Percentiles rank a stretch among this genome's conserved stretches.
Evolutionary conservation across 2,113 vertebrate genomes (phyloP).

Genomic region (Caracal caracal): DNA sequence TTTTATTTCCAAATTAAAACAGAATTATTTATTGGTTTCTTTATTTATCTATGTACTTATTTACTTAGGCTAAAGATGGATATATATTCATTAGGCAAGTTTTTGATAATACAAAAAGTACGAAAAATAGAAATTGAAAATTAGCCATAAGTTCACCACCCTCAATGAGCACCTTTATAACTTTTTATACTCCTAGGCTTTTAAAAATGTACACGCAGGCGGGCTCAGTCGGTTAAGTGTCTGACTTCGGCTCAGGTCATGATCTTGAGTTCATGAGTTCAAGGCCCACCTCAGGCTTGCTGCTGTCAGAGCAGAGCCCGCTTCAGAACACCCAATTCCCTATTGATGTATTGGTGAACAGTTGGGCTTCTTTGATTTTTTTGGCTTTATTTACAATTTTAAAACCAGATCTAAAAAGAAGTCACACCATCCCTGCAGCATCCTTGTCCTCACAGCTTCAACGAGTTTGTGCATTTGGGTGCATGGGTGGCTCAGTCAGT

Average conservation of each 20-base stretch:
- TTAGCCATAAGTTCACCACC: neutral
- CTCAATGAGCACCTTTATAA: neutral
- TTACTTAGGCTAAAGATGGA: slow-evolving; percentile 11
- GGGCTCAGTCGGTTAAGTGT: too few species aligned
- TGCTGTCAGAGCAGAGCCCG: too few species aligned
- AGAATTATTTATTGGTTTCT: neutral
- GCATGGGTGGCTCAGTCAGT: too few species aligned
- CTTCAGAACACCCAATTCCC: neutral
- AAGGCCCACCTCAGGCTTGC: too few species aligned
- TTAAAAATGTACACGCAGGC: neutral
- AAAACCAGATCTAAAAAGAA: slow-evolving; percentile 22
- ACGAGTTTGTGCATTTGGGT: neutral
- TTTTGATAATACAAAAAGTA: neutral
- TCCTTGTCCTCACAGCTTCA: neutral
- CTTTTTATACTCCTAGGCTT: neutral
- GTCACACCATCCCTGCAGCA: neutral
- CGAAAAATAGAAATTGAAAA: neutral
- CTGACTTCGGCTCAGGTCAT: too few species aligned
- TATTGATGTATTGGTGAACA: neutral
- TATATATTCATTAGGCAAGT: neutral
- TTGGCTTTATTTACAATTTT: neutral
- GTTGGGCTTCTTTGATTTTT: neutral
- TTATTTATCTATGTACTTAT: neutral
- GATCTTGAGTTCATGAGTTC: too few species aligned
- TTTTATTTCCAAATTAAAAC: slow-evolving; percentile 27